phyloP scores from a whole-genome alignment of 2,797 vertebrate species.

The Peromyscus nudipes region DNA sequence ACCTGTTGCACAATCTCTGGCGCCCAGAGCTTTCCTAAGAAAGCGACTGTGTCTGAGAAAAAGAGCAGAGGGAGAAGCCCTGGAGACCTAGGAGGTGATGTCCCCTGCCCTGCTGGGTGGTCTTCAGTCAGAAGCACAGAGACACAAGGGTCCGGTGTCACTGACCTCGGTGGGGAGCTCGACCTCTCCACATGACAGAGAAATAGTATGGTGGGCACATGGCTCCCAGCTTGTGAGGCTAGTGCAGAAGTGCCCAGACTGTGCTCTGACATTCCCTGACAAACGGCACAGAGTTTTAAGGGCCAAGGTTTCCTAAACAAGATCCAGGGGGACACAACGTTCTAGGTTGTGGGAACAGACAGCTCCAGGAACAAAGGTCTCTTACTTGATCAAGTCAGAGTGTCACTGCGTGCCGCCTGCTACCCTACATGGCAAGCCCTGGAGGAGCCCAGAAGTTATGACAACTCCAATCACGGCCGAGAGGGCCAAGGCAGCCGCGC shows the following conservation, averaged over 20 bases:
- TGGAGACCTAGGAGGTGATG: no score
- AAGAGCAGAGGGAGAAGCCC: not conserved
- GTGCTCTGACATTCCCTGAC: not conserved
- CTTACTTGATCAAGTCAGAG: not conserved
- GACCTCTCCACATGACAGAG: not conserved
- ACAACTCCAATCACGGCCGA: not conserved
- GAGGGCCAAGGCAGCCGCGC: not conserved
- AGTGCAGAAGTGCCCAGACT: not conserved
- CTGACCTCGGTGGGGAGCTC: not conserved
- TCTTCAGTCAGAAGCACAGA: not conserved
- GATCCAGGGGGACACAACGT: not conserved
- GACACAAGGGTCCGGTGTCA: not conserved
- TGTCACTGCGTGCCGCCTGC: accelerated
- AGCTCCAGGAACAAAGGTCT: not conserved
- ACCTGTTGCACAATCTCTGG: not conserved
- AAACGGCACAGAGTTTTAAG: not conserved
- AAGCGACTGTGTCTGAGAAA: not conserved
- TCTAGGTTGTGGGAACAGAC: not conserved
- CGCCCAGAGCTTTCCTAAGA: not conserved
- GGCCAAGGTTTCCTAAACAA: not conserved
- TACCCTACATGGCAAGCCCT: accelerated
- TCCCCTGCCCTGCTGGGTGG: not conserved
- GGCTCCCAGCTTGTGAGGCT: not conserved
- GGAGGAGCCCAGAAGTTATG: accelerated
- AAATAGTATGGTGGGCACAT: not conserved